phyloP scores from a whole-genome alignment of 2,888 invertebrate species.

The Drosophila niveifrons region DNA sequence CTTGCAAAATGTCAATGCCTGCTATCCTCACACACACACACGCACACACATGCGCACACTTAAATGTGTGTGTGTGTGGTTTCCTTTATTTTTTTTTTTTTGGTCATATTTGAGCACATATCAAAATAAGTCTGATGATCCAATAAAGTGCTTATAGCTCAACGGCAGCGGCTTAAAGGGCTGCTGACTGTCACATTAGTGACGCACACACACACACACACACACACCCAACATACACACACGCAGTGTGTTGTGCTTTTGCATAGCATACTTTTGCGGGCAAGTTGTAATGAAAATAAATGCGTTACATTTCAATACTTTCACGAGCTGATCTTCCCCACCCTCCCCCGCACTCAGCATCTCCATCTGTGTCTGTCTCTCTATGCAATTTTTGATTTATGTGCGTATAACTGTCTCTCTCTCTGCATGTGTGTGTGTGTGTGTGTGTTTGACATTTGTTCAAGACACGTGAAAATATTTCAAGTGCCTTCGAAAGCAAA shows the following conservation, averaged over 20 bases:
- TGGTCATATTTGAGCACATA: slow-evolving; percentile 71
- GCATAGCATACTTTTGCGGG: slow-evolving; percentile 74
- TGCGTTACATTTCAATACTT: slow-evolving; percentile 82
- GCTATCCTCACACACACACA: slow-evolving; percentile 34
- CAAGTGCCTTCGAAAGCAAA: slow-evolving; percentile 68
- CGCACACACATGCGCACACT: slow-evolving; percentile 15
- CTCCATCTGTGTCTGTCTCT: slow-evolving; percentile 22
- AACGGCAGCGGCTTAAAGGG: slow-evolving; percentile 74
- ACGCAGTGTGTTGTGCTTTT: slow-evolving; percentile 35
- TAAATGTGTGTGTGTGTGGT: slow-evolving; percentile 2
- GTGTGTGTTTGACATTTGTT: slow-evolving; percentile 81
- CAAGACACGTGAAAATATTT: slow-evolving; percentile 83
- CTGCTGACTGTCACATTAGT: slow-evolving; percentile 75
- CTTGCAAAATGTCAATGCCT: slow-evolving; percentile 78
- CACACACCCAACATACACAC: slow-evolving; percentile 8
- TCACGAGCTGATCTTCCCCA: slow-evolving; percentile 36
- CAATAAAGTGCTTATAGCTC: slow-evolving; percentile 82
- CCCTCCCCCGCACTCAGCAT: background rate
- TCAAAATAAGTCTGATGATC: slow-evolving; percentile 82
- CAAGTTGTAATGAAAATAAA: slow-evolving; percentile 78
- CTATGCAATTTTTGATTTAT: slow-evolving; percentile 78
- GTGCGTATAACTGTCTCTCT: slow-evolving; percentile 35
- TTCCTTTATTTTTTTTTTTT: background rate
- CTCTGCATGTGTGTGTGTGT: slow-evolving; percentile 22
- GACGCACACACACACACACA: slow-evolving; percentile 59